Conservation (phyloP, 2,113 vertebrate species). For the Prionailurus bengalensis region DNA sequence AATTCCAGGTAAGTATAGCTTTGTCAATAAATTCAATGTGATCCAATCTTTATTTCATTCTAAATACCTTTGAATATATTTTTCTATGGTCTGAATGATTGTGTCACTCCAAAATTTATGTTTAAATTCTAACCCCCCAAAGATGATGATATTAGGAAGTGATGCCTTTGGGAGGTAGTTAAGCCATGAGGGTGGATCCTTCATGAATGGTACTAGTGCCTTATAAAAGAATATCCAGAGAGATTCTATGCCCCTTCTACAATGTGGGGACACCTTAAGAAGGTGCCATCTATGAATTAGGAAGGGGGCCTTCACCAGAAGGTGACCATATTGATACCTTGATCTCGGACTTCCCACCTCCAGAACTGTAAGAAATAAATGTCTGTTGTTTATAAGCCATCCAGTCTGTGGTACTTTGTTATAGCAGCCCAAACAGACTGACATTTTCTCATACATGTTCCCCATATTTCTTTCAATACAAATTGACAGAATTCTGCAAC, state of each 20-base stretch:
- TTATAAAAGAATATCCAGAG: neutral
- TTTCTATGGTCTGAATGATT: neutral
- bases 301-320: neutral
- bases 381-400: neutral
- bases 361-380: neutral
- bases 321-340: neutral
- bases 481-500: neutral
- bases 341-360: neutral
- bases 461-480: neutral
- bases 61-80: neutral
- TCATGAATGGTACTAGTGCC: neutral
- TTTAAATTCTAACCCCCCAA: neutral
- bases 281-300: neutral
- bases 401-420: neutral
- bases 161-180: neutral
- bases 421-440: neutral
- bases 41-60: neutral
- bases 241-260: neutral
- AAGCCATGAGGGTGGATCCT: neutral
- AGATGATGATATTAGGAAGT: neutral
- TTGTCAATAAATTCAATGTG: neutral
- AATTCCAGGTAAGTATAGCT: neutral
- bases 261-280: neutral
- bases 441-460: neutral
- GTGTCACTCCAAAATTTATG: neutral